Conservation (phyloP, 2,113 vertebrate species). For the Psilopsiagon aymara region DNA sequence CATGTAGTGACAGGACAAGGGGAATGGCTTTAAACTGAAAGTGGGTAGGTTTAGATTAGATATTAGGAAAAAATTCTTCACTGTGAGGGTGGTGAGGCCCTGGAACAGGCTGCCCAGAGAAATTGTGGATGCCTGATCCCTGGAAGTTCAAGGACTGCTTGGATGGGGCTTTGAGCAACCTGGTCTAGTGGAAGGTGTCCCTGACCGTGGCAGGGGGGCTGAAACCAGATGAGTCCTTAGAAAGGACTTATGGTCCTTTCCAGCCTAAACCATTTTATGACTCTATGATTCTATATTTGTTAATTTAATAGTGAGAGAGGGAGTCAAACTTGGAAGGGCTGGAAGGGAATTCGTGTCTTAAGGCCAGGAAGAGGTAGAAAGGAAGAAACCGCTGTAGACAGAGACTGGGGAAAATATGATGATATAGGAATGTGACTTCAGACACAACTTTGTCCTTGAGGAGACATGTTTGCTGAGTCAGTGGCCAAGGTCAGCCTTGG, state of each 20-base stretch:
- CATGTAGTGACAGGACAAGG: background rate
- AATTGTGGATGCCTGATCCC: background rate
- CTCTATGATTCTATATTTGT: background rate
- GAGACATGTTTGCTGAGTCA: background rate
- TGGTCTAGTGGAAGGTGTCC: background rate
- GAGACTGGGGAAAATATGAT: background rate
- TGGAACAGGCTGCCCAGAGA: background rate
- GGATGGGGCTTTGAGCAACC: background rate
- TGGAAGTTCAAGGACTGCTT: background rate
- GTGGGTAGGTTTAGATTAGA: background rate
- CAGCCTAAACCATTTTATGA: background rate
- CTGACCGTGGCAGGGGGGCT: background rate
- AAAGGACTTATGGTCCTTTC: background rate
- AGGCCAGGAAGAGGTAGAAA: background rate
- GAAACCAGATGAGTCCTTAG: background rate
- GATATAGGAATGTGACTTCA: background rate
- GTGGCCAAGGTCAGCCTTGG: background rate
- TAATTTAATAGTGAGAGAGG: background rate
- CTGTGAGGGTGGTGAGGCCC: background rate
- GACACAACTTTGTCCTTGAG: background rate
- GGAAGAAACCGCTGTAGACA: background rate
- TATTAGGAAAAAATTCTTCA: background rate
- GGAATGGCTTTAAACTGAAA: background rate
- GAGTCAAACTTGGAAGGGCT: background rate
- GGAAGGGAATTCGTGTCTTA: background rate